Evolutionary conservation across 2,113 vertebrate species (phyloP).

Genomic region (Triplophysa dalaica): DNA sequence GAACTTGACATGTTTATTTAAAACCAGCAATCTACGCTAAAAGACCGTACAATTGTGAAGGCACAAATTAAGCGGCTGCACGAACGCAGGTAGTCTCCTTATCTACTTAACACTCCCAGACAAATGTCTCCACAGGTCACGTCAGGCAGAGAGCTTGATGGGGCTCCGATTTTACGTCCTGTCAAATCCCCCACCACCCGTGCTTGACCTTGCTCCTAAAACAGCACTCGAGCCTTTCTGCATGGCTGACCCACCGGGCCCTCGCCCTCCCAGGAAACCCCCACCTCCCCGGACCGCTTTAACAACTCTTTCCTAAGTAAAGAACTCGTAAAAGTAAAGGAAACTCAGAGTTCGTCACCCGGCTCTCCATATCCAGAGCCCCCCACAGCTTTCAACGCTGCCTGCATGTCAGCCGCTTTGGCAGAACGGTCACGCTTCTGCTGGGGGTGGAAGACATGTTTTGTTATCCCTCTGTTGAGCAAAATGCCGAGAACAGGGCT

Average conservation of each 20-base stretch:
- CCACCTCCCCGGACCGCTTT: conserved; percentile 39
- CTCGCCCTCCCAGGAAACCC: conserved; percentile 39
- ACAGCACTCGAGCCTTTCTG: conserved; percentile 53
- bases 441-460: conserved; percentile 37
- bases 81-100: not conserved
- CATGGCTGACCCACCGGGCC: conserved; percentile 47
- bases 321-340: not conserved
- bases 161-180: conserved; percentile 65
- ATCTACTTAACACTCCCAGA: conserved; percentile 32
- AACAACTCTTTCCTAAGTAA: conserved; percentile 7
- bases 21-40: conserved; percentile 13
- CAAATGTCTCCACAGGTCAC: conserved; percentile 65
- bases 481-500: conserved; percentile 17
- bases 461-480: conserved; percentile 38
- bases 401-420: conserved; percentile 36
- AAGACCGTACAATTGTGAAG: not conserved
- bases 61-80: not conserved
- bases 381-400: conserved; percentile 40
- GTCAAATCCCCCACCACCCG: conserved; percentile 59
- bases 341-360: conserved; percentile 33
- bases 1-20: conserved; percentile 2
- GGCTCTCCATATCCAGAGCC: conserved; percentile 28
- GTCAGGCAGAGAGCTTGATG: conserved; percentile 58
- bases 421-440: conserved; percentile 52
- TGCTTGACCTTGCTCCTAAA: conserved; percentile 64